Evolutionary conservation across 2,797 vertebrate genomes (phyloP).

Genomic region (Orestias chungarensis): DNA sequence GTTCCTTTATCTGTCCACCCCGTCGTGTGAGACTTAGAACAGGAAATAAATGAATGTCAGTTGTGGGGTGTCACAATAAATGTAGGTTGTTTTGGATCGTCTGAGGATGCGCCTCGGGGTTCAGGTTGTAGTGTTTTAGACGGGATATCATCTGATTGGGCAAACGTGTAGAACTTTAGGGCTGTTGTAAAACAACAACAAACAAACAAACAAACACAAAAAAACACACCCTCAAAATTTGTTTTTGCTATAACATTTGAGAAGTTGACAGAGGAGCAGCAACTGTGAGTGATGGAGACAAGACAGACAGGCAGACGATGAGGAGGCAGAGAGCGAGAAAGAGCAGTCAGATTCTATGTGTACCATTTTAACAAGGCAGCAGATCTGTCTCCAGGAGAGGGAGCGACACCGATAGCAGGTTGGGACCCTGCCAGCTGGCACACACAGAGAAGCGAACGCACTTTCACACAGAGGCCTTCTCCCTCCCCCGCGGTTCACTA

Average conservation of each 20-base stretch:
- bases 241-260: constrained; percentile 45
- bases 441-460: constrained; percentile 26
- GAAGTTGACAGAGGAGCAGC: constrained; percentile 34
- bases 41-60: constrained; percentile 50
- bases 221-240: no score
- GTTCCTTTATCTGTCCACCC: constrained; percentile 59
- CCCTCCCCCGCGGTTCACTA: constrained; percentile 35
- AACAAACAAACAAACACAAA: no score
- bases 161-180: constrained; percentile 1
- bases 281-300: constrained; percentile 25
- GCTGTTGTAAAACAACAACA: no score
- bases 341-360: constrained; percentile 47
- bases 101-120: constrained; percentile 21
- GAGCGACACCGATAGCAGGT: constrained; percentile 54
- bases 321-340: constrained; percentile 9
- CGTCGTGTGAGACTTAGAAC: constrained; percentile 32
- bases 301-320: constrained; percentile 12
- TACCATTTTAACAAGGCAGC: constrained; percentile 52
- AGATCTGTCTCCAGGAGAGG: constrained; percentile 52
- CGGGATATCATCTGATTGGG: constrained; percentile 8
- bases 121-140: constrained; percentile 25
- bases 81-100: constrained; percentile 16
- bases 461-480: constrained; percentile 11
- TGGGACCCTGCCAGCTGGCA: constrained; percentile 60
- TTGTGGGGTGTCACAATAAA: constrained; percentile 20